phyloP scores from a whole-genome alignment of 1,140 invertebrate species.

The Cepaea nemoralis region DNA sequence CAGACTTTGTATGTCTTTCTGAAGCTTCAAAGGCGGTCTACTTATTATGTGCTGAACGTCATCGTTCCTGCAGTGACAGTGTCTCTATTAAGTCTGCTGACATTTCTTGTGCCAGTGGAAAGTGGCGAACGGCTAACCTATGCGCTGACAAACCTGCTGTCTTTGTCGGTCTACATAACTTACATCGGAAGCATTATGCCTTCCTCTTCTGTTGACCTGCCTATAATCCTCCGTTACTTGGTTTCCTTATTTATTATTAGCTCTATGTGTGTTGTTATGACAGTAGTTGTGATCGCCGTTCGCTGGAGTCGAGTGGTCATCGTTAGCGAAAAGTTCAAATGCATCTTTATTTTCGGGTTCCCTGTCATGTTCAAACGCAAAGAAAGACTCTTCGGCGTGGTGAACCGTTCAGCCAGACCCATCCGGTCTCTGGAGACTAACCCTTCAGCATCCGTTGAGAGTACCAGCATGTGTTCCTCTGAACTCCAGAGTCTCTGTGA shows the following conservation, averaged over 20 bases:
- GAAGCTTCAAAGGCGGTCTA: background rate
- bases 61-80: constrained; percentile 51
- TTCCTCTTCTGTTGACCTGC: constrained; percentile 45
- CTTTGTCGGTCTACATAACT: constrained; percentile 66
- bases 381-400: too few relatives aligned
- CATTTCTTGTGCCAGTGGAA: constrained; percentile 62
- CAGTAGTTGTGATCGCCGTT: background rate
- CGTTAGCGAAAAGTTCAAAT: background rate
- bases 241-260: background rate
- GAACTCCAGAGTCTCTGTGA: too few relatives aligned
- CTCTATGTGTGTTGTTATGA: background rate
- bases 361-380: background rate
- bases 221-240: background rate
- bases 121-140: constrained; percentile 64
- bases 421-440: too few relatives aligned
- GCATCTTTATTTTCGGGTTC: background rate
- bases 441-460: too few relatives aligned
- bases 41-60: constrained; percentile 47
- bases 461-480: too few relatives aligned
- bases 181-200: constrained; percentile 66
- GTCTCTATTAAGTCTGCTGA: constrained; percentile 54
- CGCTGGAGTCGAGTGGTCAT: background rate
- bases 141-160: constrained; percentile 64
- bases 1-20: background rate
- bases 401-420: too few relatives aligned